These are phyloP conservation scores for Neogale vison DNA, from an alignment of 2,113 vertebrate species.

Conservation along the genomic window DNA sequence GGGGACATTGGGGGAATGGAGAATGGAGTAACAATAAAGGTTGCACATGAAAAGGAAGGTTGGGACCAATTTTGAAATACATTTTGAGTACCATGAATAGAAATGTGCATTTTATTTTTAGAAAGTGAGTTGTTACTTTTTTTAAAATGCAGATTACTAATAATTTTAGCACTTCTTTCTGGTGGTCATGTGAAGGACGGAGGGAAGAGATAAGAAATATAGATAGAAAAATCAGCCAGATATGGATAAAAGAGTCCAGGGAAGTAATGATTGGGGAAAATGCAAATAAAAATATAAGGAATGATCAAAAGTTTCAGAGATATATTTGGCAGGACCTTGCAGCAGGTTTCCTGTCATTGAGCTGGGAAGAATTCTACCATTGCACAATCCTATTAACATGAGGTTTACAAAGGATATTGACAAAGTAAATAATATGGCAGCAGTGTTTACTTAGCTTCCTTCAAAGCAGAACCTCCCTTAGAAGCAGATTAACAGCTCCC, in stretches of 20 bases:
- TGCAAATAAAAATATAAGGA: background rate
- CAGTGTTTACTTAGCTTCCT: background rate
- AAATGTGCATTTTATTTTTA: background rate
- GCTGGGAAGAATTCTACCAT: background rate
- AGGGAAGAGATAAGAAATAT: background rate
- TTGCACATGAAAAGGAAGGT: background rate
- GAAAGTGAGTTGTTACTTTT: background rate
- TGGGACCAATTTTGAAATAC: background rate
- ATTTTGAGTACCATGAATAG: background rate
- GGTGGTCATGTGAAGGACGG: background rate
- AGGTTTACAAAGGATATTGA: background rate
- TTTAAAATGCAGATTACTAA: background rate
- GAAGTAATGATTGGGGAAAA: background rate
- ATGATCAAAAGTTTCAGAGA: background rate
- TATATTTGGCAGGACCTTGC: background rate
- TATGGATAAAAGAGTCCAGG: background rate
- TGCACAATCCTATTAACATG: background rate
- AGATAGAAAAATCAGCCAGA: background rate
- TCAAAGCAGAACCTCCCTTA: background rate
- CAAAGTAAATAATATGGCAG: background rate
- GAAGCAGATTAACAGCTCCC: background rate
- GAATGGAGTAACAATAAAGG: background rate
- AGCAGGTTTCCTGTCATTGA: background rate
- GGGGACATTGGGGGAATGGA: background rate
- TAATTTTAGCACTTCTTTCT: background rate